Evolutionary conservation across 2,888 invertebrate species (phyloP).

Genomic region (Melangyna quadrimaculata): DNA sequence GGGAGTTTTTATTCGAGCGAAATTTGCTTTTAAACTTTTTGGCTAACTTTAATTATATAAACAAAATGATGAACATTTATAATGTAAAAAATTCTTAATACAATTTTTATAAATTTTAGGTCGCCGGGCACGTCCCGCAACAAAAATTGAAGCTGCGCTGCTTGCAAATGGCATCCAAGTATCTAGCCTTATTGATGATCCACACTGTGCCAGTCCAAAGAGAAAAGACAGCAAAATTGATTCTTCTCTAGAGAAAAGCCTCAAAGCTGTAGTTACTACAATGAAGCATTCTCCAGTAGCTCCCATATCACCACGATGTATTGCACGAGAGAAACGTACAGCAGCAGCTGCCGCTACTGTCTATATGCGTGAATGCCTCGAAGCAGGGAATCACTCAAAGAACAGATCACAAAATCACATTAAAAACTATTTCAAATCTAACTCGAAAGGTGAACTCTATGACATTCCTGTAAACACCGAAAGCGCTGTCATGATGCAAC

Average conservation of each 20-base stretch:
- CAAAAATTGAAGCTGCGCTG: constrained; percentile 40
- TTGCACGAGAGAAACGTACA: constrained; percentile 36
- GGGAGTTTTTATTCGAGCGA: too few species aligned
- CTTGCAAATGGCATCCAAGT: constrained; percentile 47
- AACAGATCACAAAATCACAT: constrained; percentile 75
- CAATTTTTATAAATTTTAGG: constrained; percentile 2
- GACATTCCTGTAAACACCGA: constrained; percentile 54
- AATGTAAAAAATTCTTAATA: not conserved
- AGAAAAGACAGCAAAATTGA: constrained; percentile 81
- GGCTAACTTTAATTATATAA: too few species aligned
- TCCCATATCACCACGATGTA: constrained; percentile 17
- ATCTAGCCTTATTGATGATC: constrained; percentile 77
- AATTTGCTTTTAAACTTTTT: too few species aligned
- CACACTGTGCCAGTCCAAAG: constrained; percentile 80
- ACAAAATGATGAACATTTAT: too few species aligned
- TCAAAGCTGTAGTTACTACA: not conserved
- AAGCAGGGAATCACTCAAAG: constrained; percentile 73
- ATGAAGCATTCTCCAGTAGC: constrained; percentile 21
- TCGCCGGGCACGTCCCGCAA: constrained; percentile 52
- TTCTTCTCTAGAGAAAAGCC: constrained; percentile 64
- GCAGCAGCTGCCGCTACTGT: constrained; percentile 46
- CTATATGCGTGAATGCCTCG: constrained; percentile 60
- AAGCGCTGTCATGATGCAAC: constrained; percentile 1
- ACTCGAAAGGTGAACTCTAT: constrained; percentile 64
- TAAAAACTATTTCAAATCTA: constrained; percentile 78